A percentile compares a stretch with the other conserved stretches of the same genome.
Evolutionary conservation across 2,113 vertebrate genomes (phyloP).

Genomic region (Setophaga coronata): DNA sequence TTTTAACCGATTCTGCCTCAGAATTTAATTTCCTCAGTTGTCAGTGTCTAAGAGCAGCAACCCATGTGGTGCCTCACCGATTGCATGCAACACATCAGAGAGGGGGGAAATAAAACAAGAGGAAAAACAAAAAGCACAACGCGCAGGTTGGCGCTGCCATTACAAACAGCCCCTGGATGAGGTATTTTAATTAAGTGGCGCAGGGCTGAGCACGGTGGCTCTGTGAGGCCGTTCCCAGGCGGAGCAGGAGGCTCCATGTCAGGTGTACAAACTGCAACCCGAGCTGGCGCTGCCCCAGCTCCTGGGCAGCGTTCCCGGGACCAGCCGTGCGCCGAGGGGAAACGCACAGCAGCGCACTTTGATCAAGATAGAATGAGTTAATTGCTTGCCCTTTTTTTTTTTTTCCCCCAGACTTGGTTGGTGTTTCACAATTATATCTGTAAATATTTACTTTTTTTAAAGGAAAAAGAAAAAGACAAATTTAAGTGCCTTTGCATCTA

Average conservation of each 20-base stretch:
- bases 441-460: not conserved
- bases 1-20: slow-evolving; percentile 14
- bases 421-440: not conserved
- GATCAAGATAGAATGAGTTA: not conserved
- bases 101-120: not conserved
- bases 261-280: not conserved
- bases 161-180: slow-evolving; percentile 1
- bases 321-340: not conserved
- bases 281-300: not conserved
- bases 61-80: not conserved
- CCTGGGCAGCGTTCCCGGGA: not conserved
- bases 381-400: not conserved
- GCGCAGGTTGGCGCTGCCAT: not conserved
- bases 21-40: slow-evolving; percentile 60
- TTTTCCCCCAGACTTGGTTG: not conserved
- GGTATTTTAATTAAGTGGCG: slow-evolving; percentile 37
- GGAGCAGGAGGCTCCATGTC: not conserved
- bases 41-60: slow-evolving; percentile 8
- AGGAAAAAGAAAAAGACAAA: not conserved
- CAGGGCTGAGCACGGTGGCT: not conserved
- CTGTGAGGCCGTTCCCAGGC: not conserved
- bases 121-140: not conserved
- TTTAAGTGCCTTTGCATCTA: not conserved
- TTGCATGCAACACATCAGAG: not conserved
- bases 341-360: not conserved